Percentiles rank a stretch among this genome's conserved stretches.
phyloP scores from a whole-genome alignment of 2,113 vertebrate genomes.

The Cettia cetti region DNA sequence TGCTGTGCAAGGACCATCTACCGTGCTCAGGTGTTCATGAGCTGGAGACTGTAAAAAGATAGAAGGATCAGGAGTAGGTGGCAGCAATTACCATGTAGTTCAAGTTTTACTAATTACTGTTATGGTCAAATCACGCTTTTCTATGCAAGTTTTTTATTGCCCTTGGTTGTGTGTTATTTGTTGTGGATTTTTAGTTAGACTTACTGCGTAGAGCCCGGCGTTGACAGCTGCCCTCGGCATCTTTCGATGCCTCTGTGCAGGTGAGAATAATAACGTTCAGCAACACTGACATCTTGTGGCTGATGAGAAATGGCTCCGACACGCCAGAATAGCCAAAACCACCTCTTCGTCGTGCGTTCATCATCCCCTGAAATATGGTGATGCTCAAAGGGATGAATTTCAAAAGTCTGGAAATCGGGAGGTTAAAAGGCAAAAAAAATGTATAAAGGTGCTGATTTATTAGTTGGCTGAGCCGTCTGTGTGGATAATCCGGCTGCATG shows the following conservation, averaged over 20 bases:
- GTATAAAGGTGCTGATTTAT: background rate
- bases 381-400: background rate
- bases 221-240: background rate
- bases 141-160: background rate
- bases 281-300: slow-evolving; percentile 69
- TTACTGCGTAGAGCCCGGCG: background rate
- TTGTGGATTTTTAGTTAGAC: background rate
- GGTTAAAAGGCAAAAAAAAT: slow-evolving; percentile 8
- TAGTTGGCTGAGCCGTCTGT: background rate
- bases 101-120: background rate
- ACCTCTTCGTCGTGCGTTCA: background rate
- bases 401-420: background rate
- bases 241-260: background rate
- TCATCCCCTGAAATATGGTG: background rate
- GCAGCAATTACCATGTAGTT: background rate
- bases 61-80: background rate
- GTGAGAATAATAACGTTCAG: slow-evolving; percentile 35
- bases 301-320: slow-evolving; percentile 6
- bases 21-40: background rate
- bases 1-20: background rate
- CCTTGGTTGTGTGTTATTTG: background rate
- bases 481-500: background rate
- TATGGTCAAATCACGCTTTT: background rate
- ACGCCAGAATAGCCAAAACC: background rate
- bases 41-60: background rate